Conservation (phyloP, 1,140 invertebrate genomes). For the Colletes gigas region DNA sequence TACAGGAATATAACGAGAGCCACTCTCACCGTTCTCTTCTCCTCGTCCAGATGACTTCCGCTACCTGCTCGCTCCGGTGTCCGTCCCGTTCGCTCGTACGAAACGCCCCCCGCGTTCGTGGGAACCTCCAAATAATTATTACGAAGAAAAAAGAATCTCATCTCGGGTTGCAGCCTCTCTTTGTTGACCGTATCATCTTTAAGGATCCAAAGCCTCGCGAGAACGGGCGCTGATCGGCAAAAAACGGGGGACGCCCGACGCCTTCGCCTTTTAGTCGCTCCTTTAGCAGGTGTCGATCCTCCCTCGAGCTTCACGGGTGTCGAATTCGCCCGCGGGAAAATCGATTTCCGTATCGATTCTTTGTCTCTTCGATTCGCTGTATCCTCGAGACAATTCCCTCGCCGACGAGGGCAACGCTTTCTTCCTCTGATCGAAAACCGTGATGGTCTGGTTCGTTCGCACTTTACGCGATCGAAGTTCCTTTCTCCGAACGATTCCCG, state of each 20-base stretch:
- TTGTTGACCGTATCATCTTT: constrained; percentile 79
- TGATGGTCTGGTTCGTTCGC: no score
- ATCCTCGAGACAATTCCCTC: neutral
- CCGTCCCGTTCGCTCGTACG: constrained; percentile 68
- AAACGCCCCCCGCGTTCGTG: constrained; percentile 80
- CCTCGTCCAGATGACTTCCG: constrained; percentile 64
- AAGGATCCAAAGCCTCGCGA: constrained; percentile 70
- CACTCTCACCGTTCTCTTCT: constrained; percentile 68
- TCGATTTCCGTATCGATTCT: constrained; percentile 38
- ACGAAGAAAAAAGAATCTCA: constrained; percentile 72
- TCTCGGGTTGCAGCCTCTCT: constrained; percentile 76
- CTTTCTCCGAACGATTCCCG: no score
- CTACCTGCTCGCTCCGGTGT: constrained; percentile 68
- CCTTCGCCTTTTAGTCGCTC: constrained; percentile 63
- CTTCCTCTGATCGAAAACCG: no score
- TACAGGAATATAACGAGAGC: constrained; percentile 68
- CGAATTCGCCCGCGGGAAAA: constrained; percentile 50
- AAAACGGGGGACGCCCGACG: constrained; percentile 50
- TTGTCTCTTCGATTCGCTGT: neutral
- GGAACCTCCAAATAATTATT: constrained; percentile 81
- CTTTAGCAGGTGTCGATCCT: constrained; percentile 70
- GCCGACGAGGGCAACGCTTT: no score
- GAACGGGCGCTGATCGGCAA: constrained; percentile 55
- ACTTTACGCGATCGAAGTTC: neutral
- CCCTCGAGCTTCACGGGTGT: constrained; percentile 28